Evolutionary conservation across 2,797 vertebrate genomes (phyloP).

Genomic region (Octomys mimax): DNA sequence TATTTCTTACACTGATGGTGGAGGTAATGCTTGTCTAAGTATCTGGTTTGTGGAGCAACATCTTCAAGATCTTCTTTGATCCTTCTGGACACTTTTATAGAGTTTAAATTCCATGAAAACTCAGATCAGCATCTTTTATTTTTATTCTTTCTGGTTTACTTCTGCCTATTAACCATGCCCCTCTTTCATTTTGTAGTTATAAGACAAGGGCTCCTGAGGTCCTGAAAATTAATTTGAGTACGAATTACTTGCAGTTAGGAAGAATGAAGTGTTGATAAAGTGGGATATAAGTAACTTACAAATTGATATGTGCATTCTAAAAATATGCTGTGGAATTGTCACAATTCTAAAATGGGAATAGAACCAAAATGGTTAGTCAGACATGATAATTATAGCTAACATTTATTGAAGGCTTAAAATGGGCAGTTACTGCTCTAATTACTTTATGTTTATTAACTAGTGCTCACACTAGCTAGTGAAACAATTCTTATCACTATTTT

Average conservation of each 20-base stretch:
- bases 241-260: conserved; percentile 21
- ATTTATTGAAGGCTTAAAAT: conserved; percentile 79
- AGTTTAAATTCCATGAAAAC: neutral
- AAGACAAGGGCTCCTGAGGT: neutral
- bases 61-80: neutral
- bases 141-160: neutral
- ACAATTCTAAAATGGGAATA: conserved; percentile 78
- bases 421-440: conserved; percentile 72
- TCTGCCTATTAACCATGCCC: neutral
- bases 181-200: neutral
- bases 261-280: conserved; percentile 50
- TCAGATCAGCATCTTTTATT: neutral
- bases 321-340: conserved; percentile 73
- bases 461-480: conserved; percentile 55
- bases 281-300: conserved; percentile 69
- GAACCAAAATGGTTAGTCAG: conserved; percentile 83
- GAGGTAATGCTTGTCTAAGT: neutral
- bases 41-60: neutral
- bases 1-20: rapidly evolving
- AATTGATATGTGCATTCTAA: conserved; percentile 78
- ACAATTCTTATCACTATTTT: conserved; percentile 51
- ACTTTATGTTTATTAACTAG: conserved; percentile 74
- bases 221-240: neutral
- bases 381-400: conserved; percentile 81
- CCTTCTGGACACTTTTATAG: neutral